Percentiles rank a stretch among this genome's conserved stretches.
Conservation (phyloP, 2,888 invertebrate species). For the Diabrotica balteata region DNA sequence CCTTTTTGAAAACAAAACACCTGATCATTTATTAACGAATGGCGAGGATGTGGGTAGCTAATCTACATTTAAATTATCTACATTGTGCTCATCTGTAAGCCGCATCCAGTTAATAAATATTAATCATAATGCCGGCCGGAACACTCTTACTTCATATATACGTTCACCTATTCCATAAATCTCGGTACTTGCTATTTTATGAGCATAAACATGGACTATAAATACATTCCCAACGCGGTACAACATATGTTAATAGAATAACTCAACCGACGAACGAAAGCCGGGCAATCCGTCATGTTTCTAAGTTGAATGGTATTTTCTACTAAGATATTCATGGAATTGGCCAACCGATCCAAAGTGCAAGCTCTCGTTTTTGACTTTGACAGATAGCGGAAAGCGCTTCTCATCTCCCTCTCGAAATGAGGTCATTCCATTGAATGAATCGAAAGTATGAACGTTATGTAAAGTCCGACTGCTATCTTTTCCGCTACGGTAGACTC, state of each 20-base stretch:
- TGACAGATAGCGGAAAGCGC: constrained; percentile 9
- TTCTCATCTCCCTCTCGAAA: background rate
- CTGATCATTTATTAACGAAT: too few species aligned
- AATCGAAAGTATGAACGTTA: background rate
- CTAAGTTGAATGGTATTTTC: constrained; percentile 12
- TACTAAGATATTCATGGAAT: constrained; percentile 15
- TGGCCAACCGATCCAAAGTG: constrained; percentile 6
- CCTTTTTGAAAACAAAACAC: too few species aligned
- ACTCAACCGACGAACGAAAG: constrained; percentile 3
- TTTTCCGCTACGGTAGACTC: too few species aligned
- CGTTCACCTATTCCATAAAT: constrained; percentile 1
- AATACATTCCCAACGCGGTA: background rate
- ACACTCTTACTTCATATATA: too few species aligned
- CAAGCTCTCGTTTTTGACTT: constrained; percentile 7
- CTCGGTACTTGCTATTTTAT: background rate
- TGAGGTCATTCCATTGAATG: constrained; percentile 1
- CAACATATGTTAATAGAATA: constrained; percentile 16
- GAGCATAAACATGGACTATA: background rate
- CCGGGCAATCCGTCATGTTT: constrained; percentile 8
- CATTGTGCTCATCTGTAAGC: too few species aligned
- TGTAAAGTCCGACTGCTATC: background rate
- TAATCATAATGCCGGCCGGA: too few species aligned
- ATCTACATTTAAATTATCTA: too few species aligned
- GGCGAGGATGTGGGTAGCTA: too few species aligned
- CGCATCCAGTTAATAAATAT: too few species aligned